A percentile compares a stretch with the other conserved stretches of the same genome.
These are phyloP conservation scores for Phyllotreta striolata DNA, from an alignment of 2,888 invertebrate genomes.

Conservation along the genomic window DNA sequence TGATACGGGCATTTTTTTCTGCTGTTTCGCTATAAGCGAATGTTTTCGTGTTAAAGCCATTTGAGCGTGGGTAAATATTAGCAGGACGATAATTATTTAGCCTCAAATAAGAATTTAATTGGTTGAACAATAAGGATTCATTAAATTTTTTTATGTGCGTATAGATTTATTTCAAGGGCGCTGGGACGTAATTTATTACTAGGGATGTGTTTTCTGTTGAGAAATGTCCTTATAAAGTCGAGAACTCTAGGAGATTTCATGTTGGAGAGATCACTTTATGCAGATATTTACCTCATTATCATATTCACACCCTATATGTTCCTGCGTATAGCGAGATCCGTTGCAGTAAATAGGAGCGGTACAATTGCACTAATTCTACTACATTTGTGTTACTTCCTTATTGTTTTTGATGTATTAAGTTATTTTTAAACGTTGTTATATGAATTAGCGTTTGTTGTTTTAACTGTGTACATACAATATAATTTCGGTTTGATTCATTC, in stretches of 20 bases:
- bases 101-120: too few species aligned
- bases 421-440: too few species aligned
- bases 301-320: constrained; percentile 24
- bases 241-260: constrained; percentile 21
- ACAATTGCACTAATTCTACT: background rate
- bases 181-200: constrained; percentile 18
- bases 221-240: constrained; percentile 22
- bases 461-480: too few species aligned
- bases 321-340: constrained; percentile 14
- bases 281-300: constrained; percentile 21
- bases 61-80: too few species aligned
- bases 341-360: constrained; percentile 13
- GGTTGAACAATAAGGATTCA: constrained; percentile 6
- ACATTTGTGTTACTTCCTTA: too few species aligned
- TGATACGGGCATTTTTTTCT: constrained; percentile 22
- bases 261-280: constrained; percentile 17
- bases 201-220: constrained; percentile 18
- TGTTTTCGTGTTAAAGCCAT: constrained; percentile 14
- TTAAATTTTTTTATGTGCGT: background rate
- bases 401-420: too few species aligned
- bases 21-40: constrained; percentile 8
- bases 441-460: too few species aligned
- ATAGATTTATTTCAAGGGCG: constrained; percentile 3
- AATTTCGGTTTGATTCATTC: too few species aligned
- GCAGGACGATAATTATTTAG: too few species aligned